Conservation (phyloP, 1,140 invertebrate species). For the Drosophila virilis region DNA sequence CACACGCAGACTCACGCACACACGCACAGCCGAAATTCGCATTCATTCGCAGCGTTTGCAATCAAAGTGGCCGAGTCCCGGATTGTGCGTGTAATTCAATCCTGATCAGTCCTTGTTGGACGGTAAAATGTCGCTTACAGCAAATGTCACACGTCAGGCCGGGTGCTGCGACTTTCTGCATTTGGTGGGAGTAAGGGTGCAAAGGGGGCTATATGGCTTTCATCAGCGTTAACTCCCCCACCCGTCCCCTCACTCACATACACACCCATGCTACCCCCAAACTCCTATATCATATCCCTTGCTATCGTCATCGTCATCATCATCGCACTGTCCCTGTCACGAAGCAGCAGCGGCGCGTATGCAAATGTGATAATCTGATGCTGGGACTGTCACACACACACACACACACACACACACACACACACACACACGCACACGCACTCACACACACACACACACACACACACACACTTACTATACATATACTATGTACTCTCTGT, state of each 20-base stretch:
- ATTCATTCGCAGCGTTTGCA: conserved; percentile 60
- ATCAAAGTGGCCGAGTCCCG: conserved; percentile 78
- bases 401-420: too few species aligned
- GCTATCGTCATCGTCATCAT: conserved; percentile 40
- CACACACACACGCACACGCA: conserved; percentile 5
- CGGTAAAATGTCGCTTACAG: conserved; percentile 78
- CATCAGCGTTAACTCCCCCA: conserved; percentile 44
- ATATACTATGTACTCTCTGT: background rate
- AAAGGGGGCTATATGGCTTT: conserved; percentile 51
- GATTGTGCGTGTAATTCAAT: conserved; percentile 83
- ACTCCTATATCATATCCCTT: conserved; percentile 48
- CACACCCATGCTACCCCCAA: conserved; percentile 7
- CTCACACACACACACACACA: conserved; percentile 2
- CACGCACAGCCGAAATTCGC: conserved; percentile 45
- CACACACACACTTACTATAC: conserved; percentile 2
- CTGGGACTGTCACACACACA: conserved; percentile 39
- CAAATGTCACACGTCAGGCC: conserved; percentile 75
- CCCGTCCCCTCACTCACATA: too few species aligned
- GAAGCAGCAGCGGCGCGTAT: conserved; percentile 62
- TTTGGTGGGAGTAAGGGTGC: background rate
- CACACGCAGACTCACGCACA: conserved; percentile 13
- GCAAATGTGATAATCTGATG: conserved; percentile 83
- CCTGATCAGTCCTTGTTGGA: conserved; percentile 70
- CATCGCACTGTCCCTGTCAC: conserved; percentile 54
- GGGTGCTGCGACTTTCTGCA: conserved; percentile 33